Base-by-base conservation (phyloP, 2,113 vertebrate genomes). In the Calypte anna region DNA sequence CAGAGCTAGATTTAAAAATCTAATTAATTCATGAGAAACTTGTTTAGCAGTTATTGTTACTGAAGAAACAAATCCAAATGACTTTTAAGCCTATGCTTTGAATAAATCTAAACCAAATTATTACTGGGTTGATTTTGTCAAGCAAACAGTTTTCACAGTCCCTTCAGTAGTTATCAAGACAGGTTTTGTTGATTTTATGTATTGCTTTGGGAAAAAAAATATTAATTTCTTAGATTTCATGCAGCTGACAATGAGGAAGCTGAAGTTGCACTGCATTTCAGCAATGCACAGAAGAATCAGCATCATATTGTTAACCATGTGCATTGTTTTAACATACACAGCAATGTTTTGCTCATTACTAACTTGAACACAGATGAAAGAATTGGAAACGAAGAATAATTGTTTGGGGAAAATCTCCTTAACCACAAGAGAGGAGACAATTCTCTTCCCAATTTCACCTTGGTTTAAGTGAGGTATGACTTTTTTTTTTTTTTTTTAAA, bases 351-450 rank as follows among this genome's bases (percentile, higher is more conserved):
- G n/a, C 91, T 94, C 63, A 78, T 68, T 89, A 63, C 50, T 81
- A 95, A 93, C 53, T 64, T 87, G 80, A 94, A 51, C 46, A 72
- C 64, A 76, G n/a, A 96, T 58, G 85, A 95, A 94, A 89, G 73
- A 69, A 91, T 69, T 38, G 93, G 83, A 63, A 84, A 75, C 57
- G 87, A 95, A 94, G 95, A 91, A 85, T 86, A 91, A 90, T 96
- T 96, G 91, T 92, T 93, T 57, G 33, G 90, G 76, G 94, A 51
- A 81, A 58, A 61, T 93, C 75, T 82, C 44, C 66, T 82, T 54
- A 72, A 30, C 63, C 68, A 86, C 38, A 86, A 86, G 91, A 95
- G 67, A 57, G 79, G 62, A 69, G 19, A 75, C 25, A 85, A 94
- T 46, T 87, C 66, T 94, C 64, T 78, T 82, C 86, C 63, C 90